phyloP scores from a whole-genome alignment of 2,888 invertebrate genomes.

The Andrena chrysosceles region DNA sequence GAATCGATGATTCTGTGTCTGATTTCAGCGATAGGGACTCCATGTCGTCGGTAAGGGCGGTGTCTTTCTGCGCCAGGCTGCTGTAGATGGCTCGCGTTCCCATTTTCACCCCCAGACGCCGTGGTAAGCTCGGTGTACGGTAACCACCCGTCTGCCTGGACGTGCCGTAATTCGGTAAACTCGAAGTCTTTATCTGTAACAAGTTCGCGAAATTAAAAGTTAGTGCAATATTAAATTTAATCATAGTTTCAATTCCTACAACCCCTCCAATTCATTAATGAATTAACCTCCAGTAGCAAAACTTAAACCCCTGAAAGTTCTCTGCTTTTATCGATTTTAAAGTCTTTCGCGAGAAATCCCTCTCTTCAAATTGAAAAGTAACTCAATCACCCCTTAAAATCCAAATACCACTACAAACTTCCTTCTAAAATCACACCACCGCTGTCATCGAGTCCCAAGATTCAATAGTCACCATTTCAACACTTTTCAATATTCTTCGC shows the following conservation, averaged over 20 bases:
- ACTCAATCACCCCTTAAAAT: too few relatives aligned
- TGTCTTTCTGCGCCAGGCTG: conserved; percentile 76
- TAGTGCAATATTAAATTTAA: too few relatives aligned
- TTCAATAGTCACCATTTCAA: too few relatives aligned
- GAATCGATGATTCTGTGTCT: conserved; percentile 81
- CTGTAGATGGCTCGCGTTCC: conserved; percentile 89
- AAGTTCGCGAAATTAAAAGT: neutral
- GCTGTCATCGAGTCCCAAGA: too few relatives aligned
- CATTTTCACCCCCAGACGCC: conserved; percentile 91
- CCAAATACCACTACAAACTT: too few relatives aligned
- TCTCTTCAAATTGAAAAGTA: too few relatives aligned
- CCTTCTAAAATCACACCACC: too few relatives aligned
- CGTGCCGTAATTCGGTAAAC: conserved; percentile 80
- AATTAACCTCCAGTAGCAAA: neutral
- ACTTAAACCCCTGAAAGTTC: neutral
- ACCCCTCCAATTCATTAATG: neutral
- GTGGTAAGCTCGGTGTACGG: conserved; percentile 80
- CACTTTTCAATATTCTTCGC: too few relatives aligned
- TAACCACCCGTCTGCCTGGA: conserved; percentile 77
- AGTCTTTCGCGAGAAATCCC: too few relatives aligned
- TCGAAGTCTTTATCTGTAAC: conserved; percentile 80
- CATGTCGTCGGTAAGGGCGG: conserved; percentile 80
- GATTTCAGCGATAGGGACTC: conserved; percentile 82
- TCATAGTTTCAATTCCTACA: neutral
- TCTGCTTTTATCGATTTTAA: too few relatives aligned